phyloP scores from a whole-genome alignment of 2,113 vertebrate genomes.

The Etia nguti region DNA sequence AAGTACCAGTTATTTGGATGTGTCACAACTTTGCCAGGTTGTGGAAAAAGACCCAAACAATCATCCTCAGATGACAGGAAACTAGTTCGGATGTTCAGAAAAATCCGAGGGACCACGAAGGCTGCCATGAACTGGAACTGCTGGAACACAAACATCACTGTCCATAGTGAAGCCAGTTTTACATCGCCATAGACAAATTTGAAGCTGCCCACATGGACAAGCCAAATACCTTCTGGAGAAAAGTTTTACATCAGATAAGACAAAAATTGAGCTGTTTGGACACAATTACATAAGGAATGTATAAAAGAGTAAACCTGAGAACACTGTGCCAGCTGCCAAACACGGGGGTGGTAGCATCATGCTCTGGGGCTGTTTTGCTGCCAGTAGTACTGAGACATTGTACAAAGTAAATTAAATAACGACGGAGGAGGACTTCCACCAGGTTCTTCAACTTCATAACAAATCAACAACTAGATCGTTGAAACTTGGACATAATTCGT shows the following conservation, averaged over 20 bases:
- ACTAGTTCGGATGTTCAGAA: background rate
- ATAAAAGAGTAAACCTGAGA: no score
- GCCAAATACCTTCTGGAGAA: no score
- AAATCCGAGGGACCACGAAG: accelerated
- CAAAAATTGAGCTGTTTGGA: no score
- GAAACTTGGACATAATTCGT: background rate
- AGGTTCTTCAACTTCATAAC: background rate
- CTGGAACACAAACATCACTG: background rate
- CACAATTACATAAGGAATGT: no score
- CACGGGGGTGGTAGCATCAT: no score
- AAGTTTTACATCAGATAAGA: no score
- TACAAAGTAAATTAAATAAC: background rate
- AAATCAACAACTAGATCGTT: background rate
- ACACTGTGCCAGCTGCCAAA: no score
- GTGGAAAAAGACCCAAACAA: background rate
- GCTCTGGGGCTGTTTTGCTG: no score
- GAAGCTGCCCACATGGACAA: background rate
- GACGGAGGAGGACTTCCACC: accelerated
- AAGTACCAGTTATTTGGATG: background rate
- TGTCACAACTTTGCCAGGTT: background rate
- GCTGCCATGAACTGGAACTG: background rate
- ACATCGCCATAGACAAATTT: background rate
- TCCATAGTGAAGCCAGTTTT: background rate
- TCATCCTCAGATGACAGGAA: background rate
- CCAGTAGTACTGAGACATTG: background rate